phyloP scores from a whole-genome alignment of 2,888 invertebrate species.

The Leptinotarsa juncta region DNA sequence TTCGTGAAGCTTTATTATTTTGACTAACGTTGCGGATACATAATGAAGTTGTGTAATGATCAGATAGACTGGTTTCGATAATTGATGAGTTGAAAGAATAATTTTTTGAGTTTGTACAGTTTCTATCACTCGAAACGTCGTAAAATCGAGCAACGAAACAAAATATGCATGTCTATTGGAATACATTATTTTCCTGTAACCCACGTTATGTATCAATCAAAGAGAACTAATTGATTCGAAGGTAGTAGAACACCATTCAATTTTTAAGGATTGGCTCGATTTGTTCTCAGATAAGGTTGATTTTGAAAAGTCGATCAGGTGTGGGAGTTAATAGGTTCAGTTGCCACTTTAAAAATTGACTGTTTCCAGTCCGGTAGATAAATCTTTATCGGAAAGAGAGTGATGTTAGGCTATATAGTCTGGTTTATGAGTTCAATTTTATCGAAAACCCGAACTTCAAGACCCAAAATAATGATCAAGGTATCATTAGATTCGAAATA shows the following conservation, averaged over 20 bases:
- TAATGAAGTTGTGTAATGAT: too few relatives aligned
- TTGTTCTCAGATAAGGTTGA: conserved; percentile 46
- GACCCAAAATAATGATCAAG: too few relatives aligned
- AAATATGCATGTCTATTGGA: neutral
- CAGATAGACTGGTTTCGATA: too few relatives aligned
- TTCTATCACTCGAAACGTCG: neutral
- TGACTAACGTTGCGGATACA: too few relatives aligned
- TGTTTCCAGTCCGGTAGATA: conserved; percentile 31
- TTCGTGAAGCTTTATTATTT: too few relatives aligned
- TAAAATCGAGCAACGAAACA: neutral
- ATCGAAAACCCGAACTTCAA: too few relatives aligned
- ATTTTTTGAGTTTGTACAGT: too few relatives aligned
- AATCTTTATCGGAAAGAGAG: conserved; percentile 35
- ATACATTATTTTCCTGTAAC: neutral
- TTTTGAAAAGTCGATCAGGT: conserved; percentile 37
- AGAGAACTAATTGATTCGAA: conserved; percentile 23
- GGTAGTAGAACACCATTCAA: neutral
- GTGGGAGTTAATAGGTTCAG: conserved; percentile 45
- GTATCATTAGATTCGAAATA: too few relatives aligned
- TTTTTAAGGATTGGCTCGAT: conserved; percentile 41
- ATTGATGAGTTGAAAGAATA: too few relatives aligned
- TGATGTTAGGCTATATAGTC: too few relatives aligned
- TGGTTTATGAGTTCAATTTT: too few relatives aligned
- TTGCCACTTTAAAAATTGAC: conserved; percentile 25
- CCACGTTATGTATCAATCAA: conserved; percentile 16